Evolutionary conservation across 2,797 vertebrate species (phyloP), one percentile per base, ranked within the genome.

Genomic region (Ptychadena robeensis): DNA sequence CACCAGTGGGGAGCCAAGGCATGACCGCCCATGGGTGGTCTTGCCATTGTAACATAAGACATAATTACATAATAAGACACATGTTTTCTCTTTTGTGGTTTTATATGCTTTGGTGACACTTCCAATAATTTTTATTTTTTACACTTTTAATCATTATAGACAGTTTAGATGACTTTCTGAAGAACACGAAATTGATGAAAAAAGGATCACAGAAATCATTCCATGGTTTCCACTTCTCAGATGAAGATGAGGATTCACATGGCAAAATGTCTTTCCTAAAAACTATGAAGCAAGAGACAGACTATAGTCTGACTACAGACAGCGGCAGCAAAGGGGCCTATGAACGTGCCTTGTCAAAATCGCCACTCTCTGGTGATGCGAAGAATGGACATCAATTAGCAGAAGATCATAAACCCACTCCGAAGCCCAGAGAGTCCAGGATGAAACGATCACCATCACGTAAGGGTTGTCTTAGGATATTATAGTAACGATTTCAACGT

Each of bases 201-300:
- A 75, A 32, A 37, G 53, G 48, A 76, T 11, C 59, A 67, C 92
- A 88, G 2, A 90, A 93, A 86, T 74, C 88, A 80, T 63, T 68
- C 27, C 92, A 92, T 81, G 85, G 93, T 85, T 95, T 96, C 87
- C 86, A 91, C 2, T 80, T 94, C 75, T 93, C 93, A 44, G 94
- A 95, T 14, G 59, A 61, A 1, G 90, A 93, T 53, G 94, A 87
- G 6, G 80, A 87, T 6, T 93, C 82, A 67, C 90, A 88, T 59
- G 93, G 94, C 83, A 94, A 89, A 88, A 90, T 92, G 34, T 92
- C 91, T 2, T 94, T 94, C 87, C 85, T 95, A 87, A 96, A 96
- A 91, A 92, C 87, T 22, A 91, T 88, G 86, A 90, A 80, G 77
- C 71, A 81, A 22, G 65, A 31, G 30, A 14, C 22, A n/a, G 67